Conservation (phyloP, 2,888 invertebrate genomes). For the Colletes collaris region DNA sequence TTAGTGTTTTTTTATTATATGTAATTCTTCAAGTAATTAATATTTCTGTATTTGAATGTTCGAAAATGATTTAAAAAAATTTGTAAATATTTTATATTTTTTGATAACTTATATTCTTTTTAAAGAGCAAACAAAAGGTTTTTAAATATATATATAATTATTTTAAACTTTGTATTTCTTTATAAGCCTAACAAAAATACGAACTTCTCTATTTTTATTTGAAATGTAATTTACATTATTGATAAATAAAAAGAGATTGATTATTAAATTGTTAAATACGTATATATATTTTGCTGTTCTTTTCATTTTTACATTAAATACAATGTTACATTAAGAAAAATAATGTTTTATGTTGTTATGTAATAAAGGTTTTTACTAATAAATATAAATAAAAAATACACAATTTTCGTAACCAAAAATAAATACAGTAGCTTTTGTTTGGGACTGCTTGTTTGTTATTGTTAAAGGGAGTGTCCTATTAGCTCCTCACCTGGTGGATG, state of each 20-base stretch:
- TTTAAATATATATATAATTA: too few species aligned
- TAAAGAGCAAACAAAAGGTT: neutral
- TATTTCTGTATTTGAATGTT: neutral
- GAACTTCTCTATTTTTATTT: neutral
- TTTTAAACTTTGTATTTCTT: too few species aligned
- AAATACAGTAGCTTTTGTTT: conserved; percentile 78
- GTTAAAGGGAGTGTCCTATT: conserved; percentile 81
- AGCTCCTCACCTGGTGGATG: conserved; percentile 80
- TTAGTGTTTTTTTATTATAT: neutral
- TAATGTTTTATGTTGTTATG: neutral
- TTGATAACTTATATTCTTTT: neutral
- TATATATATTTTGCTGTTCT: neutral
- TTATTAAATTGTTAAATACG: neutral
- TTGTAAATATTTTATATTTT: too few species aligned
- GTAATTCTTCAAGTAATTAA: neutral
- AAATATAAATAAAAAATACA: conserved; percentile 31
- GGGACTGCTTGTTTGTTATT: conserved; percentile 80
- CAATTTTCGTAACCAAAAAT: conserved; percentile 40
- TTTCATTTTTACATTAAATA: neutral
- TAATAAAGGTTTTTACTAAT: conserved; percentile 7
- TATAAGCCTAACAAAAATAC: too few species aligned
- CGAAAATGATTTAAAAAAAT: too few species aligned
- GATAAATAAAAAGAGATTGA: conserved; percentile 1
- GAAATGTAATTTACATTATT: neutral
- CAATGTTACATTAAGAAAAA: neutral